Conservation (phyloP, 2,797 vertebrate genomes). For the Dendrocincla fuliginosa region DNA sequence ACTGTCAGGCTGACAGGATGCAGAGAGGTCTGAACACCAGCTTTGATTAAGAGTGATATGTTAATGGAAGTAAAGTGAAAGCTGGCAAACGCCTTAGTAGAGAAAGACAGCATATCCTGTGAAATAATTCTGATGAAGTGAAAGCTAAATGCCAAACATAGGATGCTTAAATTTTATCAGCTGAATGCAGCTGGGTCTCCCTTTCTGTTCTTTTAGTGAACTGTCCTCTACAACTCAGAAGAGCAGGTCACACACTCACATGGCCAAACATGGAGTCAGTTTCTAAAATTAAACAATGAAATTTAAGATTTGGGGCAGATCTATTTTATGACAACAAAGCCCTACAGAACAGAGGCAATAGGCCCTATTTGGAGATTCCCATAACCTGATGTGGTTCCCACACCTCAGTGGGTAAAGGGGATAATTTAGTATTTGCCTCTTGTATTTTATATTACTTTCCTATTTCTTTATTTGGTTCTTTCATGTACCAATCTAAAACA, state of each 20-base stretch:
- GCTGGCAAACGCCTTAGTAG: not conserved
- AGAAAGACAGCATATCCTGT: not conserved
- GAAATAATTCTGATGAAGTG: not conserved
- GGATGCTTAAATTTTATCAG: not conserved
- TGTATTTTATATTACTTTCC: not conserved
- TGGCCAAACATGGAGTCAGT: not conserved
- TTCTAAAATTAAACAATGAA: not conserved
- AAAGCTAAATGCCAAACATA: not conserved
- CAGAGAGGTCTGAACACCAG: not conserved
- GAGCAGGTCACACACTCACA: not conserved
- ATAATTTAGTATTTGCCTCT: not conserved
- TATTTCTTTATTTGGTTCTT: not conserved
- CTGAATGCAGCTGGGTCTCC: not conserved
- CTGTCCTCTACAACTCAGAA: not conserved
- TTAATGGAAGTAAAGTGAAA: not conserved
- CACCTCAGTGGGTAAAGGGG: not conserved
- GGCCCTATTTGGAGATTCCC: not conserved
- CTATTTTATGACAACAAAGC: not conserved
- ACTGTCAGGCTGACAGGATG: not conserved
- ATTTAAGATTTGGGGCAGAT: not conserved
- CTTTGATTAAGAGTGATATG: not conserved
- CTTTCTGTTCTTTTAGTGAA: not conserved
- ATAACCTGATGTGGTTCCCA: not conserved
- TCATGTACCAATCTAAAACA: not conserved
- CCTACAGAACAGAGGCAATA: not conserved